Evolutionary conservation across 1,140 invertebrate genomes (phyloP), one percentile per base, ranked within the genome.

Genomic region (Batillaria attramentaria): DNA sequence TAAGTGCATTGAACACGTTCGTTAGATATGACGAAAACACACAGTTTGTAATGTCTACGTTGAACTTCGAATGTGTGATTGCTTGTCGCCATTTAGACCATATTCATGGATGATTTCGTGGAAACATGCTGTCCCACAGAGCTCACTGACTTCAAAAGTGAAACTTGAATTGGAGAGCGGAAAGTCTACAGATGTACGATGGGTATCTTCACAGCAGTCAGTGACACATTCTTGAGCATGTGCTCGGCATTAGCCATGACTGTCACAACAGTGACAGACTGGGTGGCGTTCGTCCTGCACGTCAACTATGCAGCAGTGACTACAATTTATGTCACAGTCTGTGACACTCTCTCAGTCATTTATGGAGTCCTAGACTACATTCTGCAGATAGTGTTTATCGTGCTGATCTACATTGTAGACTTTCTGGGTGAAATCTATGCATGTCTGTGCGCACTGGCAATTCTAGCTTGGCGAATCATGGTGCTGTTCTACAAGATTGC

Each of bases 401-500:
- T 82, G 16, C 24, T 74, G 18, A 33, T 73, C 35, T 70, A 73
- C 57, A 39, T 77, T 28, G 66, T 73, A 16, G 81, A 83, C 18
- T 83, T 83, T 79, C 24, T 76, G 13, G 18, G 28, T 16, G 81
- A 83, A 72, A 33, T 83, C 18, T 72, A 50, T 60, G 46, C 28
- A 4, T 83, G 81, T 42, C 28, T 83, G 20, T 69, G 54, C 35
- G 65, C 77, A n/a, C 69, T 83, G 28, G n/a, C 76, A 37, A 41
- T 76, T 20, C 70, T 83, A 18, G 42, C 80, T 50, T 80, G 79
- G 81, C 77, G 43, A 20, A 68, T 83, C 43, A 8, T 78, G 2
- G 35, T 83, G 28, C 41, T 83, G 5, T 2, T 83, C 2, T 80
- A 79, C 35, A 76, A 83, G 75, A 41, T 76, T 0, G n/a, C 80